These are phyloP conservation scores for Thunnus maccoyii DNA, from an alignment of 2,113 vertebrate species.

Conservation along the genomic window DNA sequence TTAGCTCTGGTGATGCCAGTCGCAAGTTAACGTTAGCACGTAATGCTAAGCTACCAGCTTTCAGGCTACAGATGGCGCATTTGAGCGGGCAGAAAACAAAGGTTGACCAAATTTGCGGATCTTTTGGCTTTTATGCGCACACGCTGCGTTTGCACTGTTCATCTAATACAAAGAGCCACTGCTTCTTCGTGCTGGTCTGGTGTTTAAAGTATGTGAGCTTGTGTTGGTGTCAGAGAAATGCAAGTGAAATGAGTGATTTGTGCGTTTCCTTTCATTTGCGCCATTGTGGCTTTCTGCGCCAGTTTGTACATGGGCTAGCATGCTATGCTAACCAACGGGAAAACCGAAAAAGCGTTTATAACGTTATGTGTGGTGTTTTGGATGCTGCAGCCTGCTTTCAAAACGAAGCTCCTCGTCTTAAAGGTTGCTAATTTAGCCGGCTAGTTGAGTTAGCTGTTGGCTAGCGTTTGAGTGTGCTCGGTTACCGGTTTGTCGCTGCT, in stretches of 20 bases:
- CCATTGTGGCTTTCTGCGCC: conserved; percentile 80
- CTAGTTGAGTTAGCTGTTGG: neutral
- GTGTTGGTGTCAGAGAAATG: neutral
- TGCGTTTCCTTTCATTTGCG: conserved; percentile 65
- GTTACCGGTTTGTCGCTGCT: neutral
- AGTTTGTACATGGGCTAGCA: conserved; percentile 61
- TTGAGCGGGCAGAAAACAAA: conserved; percentile 84
- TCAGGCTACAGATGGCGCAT: conserved; percentile 62
- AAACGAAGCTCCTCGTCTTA: neutral
- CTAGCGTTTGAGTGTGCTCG: too few species aligned
- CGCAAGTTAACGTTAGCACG: conserved; percentile 38
- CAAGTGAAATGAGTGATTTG: conserved; percentile 49
- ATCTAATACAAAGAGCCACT: neutral
- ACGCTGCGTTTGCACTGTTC: fast-evolving
- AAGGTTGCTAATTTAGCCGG: neutral
- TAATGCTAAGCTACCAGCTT: conserved; percentile 57
- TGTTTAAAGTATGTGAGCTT: fast-evolving
- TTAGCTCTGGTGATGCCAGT: neutral
- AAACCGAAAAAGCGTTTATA: neutral
- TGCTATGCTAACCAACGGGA: conserved; percentile 61
- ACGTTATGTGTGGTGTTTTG: neutral
- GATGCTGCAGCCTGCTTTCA: neutral
- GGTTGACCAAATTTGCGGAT: conserved; percentile 71
- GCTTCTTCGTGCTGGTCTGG: fast-evolving
- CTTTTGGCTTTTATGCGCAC: conserved; percentile 44